Conservation (phyloP, 2,888 invertebrate genomes). For the Lycia hirtaria region DNA sequence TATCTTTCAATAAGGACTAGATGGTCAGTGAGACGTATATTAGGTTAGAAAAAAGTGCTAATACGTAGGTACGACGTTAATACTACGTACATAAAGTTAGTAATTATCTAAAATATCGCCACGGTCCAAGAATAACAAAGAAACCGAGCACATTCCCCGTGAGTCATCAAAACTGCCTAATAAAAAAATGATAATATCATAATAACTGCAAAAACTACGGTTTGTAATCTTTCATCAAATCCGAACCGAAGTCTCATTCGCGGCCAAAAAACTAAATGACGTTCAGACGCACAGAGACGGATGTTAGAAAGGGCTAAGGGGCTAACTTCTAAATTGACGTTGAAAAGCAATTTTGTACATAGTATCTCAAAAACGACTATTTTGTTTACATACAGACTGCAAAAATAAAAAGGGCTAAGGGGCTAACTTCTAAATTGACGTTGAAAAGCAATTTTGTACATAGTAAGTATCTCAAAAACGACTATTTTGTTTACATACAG, state of each 20-base stretch:
- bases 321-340: not conserved
- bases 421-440: not conserved
- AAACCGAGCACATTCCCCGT: not conserved
- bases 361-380: too few species aligned
- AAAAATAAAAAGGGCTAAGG: not conserved
- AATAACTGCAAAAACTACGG: conserved; percentile 23
- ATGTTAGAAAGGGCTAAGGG: not conserved
- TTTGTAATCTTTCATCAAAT: conserved; percentile 27
- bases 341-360: not conserved
- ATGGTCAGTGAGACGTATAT: too few species aligned
- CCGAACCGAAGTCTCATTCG: conserved; percentile 28
- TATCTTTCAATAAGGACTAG: too few species aligned
- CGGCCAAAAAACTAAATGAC: conserved; percentile 25
- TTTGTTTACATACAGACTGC: too few species aligned
- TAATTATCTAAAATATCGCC: not conserved
- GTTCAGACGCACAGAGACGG: not conserved
- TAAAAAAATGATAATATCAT: conserved; percentile 22
- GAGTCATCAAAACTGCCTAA: conserved; percentile 4
- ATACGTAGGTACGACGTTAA: too few species aligned
- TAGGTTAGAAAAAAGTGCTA: too few species aligned
- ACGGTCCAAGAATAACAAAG: conserved; percentile 8
- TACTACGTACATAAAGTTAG: too few species aligned
- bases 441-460: not conserved
- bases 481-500: too few species aligned
- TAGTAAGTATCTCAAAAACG: too few species aligned